Evolutionary conservation across 2,888 invertebrate genomes (phyloP).

Genomic region (Lapara coniferarum): DNA sequence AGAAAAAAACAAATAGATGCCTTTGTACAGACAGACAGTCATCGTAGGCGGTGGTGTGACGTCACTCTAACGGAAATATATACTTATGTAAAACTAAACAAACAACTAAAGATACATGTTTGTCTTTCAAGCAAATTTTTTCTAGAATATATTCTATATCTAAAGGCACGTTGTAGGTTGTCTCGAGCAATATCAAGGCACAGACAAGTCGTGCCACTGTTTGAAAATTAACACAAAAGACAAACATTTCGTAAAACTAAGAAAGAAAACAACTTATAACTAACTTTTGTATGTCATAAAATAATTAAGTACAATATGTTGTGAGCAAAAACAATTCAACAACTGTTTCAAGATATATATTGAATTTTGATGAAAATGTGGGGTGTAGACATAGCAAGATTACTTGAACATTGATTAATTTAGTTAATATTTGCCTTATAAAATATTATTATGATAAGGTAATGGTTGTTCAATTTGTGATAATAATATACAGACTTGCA

Average conservation of each 20-base stretch:
- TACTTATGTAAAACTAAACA: conserved; percentile 9
- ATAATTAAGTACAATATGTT: conserved; percentile 16
- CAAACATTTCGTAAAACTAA: conserved; percentile 26
- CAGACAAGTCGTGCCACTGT: background rate
- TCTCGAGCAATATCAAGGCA: too few species aligned
- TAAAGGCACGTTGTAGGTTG: too few species aligned
- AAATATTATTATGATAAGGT: too few species aligned
- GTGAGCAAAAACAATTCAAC: background rate
- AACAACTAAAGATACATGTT: conserved; percentile 31
- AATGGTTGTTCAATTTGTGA: too few species aligned
- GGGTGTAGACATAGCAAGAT: too few species aligned
- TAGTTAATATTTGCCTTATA: too few species aligned
- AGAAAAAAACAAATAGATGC: conserved; percentile 17
- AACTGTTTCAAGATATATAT: too few species aligned
- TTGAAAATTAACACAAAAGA: background rate
- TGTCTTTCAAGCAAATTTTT: background rate
- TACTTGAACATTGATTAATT: too few species aligned
- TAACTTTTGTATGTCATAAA: conserved; percentile 3
- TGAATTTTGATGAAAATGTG: too few species aligned
- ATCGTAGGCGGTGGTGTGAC: conserved; percentile 67
- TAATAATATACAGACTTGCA: too few species aligned
- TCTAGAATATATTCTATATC: background rate
- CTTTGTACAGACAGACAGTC: conserved; percentile 36
- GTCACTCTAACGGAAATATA: conserved; percentile 60
- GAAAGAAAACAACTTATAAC: conserved; percentile 11